Conservation (phyloP, 2,888 invertebrate species). For the Heliconius hortense region DNA sequence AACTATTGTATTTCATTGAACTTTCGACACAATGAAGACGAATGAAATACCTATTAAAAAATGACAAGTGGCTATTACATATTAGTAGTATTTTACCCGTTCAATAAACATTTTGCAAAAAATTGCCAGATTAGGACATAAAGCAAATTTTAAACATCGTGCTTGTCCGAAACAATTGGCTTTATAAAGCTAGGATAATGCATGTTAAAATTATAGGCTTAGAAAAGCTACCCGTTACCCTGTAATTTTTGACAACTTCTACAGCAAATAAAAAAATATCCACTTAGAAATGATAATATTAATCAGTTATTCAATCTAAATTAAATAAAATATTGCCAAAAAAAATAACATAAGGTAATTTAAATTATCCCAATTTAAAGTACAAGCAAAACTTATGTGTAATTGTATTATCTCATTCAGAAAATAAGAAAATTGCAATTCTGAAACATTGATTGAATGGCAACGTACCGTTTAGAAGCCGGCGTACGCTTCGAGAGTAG, state of each 20-base stretch:
- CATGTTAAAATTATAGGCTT: too few species aligned
- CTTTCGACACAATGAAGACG: too few species aligned
- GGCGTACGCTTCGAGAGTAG: constrained; percentile 76
- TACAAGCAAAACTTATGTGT: background rate
- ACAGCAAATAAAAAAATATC: background rate
- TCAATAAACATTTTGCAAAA: too few species aligned
- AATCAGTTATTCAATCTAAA: background rate
- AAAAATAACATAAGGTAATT: background rate
- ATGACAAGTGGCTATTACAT: too few species aligned
- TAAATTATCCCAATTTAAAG: background rate
- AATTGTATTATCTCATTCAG: constrained; percentile 8
- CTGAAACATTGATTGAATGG: constrained; percentile 40
- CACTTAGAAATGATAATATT: background rate
- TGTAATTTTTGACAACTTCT: background rate
- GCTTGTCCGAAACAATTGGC: too few species aligned
- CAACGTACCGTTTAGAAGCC: constrained; percentile 74
- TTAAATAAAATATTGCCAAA: background rate
- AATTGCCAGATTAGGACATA: too few species aligned
- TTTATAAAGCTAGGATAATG: too few species aligned
- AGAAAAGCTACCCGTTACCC: too few species aligned
- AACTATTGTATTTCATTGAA: too few species aligned
- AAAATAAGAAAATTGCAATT: constrained; percentile 24
- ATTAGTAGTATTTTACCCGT: too few species aligned
- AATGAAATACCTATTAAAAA: too few species aligned
- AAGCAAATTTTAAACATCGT: too few species aligned